Base-by-base conservation (phyloP, 2,888 invertebrate genomes). In the Entomobrya multifasciata region DNA sequence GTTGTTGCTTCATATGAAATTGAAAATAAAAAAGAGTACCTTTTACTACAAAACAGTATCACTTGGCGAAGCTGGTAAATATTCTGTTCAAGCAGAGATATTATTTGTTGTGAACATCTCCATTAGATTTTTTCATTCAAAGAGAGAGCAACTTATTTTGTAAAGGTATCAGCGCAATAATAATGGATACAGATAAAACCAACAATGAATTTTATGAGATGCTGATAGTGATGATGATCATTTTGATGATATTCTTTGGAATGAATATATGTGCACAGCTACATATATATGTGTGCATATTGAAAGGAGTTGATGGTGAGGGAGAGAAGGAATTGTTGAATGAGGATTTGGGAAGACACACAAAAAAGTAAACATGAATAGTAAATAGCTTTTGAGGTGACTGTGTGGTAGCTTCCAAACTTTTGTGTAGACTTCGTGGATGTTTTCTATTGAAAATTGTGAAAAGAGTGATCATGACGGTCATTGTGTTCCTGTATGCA, bases 401-500 rank as follows among this genome's bases (percentile, higher is more conserved):
- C 44, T 67, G 80, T 80, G 80, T 80, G 80, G 80, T 80, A 80
- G 80, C 57, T 82, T 72, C 60, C 25, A 82, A 82, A 36, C 57
- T 72, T 60, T 74, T 82, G 55, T 79, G 52, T 30, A 47, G 25
- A 27, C 25, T 36, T 62, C 47, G 55, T n/a, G 67, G 80, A 70
- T 80, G 80, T 55, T 72, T 27, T 60, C 60, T 17, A 72, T 80
- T 80, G 17, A 82, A 82, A 41, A 25, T 60, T 70, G 13, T 81
- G 81, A 81, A 82, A 57, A 82, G 70, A 47, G 72, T 82, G 82
- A 82, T 82, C 82, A 82, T 82, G 82, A 82, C 60, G 82, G 82
- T 72, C 82, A 82, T 82, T 82, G 82, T 82, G 55, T 36, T 65
- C 20, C n/a, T 44, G 47, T 60, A 30, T 60, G 22, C 22, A 22